Conservation (phyloP, 2,888 invertebrate genomes). For the Lithophane socia region DNA sequence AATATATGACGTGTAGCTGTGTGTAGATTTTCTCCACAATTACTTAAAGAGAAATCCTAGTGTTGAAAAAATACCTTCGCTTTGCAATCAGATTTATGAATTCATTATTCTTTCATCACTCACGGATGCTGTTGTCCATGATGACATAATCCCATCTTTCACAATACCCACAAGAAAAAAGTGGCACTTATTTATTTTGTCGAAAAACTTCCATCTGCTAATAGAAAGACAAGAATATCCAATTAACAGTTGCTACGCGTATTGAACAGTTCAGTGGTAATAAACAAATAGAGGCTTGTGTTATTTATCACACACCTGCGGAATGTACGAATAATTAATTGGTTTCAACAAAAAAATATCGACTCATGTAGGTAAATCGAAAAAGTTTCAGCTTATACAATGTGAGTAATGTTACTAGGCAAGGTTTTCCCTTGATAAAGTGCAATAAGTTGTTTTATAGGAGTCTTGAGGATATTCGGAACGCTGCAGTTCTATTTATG, state of each 20-base stretch:
- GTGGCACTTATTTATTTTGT: not conserved
- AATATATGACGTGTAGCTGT: no score
- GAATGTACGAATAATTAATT: conserved; percentile 13
- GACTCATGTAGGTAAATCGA: not conserved
- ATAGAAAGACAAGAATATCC: not conserved
- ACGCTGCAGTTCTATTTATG: conserved; percentile 30
- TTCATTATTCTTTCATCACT: conserved; percentile 5
- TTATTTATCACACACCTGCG: conserved; percentile 12
- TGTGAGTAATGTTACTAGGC: not conserved
- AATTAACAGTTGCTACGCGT: not conserved
- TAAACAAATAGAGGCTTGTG: conserved; percentile 16
- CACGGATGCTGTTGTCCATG: not conserved
- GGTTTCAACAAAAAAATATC: not conserved
- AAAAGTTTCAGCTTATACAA: not conserved
- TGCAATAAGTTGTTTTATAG: not conserved
- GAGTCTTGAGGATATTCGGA: not conserved
- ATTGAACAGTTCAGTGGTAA: conserved; percentile 1
- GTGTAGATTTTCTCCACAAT: no score
- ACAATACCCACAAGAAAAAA: not conserved
- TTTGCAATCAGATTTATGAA: not conserved
- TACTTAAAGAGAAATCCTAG: not conserved
- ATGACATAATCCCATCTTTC: conserved; percentile 11
- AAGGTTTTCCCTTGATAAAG: not conserved
- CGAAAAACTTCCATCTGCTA: conserved; percentile 6
- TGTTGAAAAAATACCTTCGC: not conserved